Percentiles rank a stretch among this genome's conserved stretches.
Conservation (phyloP, 1,140 invertebrate species). For the Galleria mellonella region DNA sequence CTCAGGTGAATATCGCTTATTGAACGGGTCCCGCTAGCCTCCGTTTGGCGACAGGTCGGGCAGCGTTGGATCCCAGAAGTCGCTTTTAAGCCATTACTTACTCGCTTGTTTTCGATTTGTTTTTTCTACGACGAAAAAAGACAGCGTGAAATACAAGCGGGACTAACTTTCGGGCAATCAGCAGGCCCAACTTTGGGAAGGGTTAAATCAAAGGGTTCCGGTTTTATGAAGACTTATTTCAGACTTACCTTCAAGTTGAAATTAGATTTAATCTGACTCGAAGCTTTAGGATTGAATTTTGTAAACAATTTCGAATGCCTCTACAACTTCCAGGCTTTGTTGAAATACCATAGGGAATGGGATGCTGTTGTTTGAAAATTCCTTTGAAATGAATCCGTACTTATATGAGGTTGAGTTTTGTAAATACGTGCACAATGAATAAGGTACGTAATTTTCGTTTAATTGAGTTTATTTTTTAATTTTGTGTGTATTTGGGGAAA, state of each 20-base stretch:
- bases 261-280: conserved; percentile 74
- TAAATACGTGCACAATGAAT: conserved; percentile 30
- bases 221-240: conserved; percentile 74
- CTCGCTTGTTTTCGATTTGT: conserved; percentile 65
- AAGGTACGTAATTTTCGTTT: conserved; percentile 34
- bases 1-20: neutral
- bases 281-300: conserved; percentile 74
- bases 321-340: conserved; percentile 70
- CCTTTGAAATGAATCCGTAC: conserved; percentile 65
- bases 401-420: conserved; percentile 55
- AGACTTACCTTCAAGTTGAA: conserved; percentile 74
- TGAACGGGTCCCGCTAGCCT: conserved; percentile 3
- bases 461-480: conserved; percentile 40
- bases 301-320: conserved; percentile 73
- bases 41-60: conserved; percentile 8
- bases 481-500: neutral
- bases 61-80: conserved; percentile 33
- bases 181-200: conserved; percentile 61
- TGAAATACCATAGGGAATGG: conserved; percentile 68
- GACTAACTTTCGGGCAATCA: conserved; percentile 71
- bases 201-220: conserved; percentile 73
- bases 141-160: conserved; percentile 50
- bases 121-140: conserved; percentile 58
- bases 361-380: conserved; percentile 64
- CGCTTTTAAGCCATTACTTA: conserved; percentile 65